Percentiles rank a stretch among this genome's conserved stretches.
These are phyloP conservation scores for Caenorhabditis sp. DNA, from an alignment of 2,888 invertebrate genomes.

Conservation along the genomic window DNA sequence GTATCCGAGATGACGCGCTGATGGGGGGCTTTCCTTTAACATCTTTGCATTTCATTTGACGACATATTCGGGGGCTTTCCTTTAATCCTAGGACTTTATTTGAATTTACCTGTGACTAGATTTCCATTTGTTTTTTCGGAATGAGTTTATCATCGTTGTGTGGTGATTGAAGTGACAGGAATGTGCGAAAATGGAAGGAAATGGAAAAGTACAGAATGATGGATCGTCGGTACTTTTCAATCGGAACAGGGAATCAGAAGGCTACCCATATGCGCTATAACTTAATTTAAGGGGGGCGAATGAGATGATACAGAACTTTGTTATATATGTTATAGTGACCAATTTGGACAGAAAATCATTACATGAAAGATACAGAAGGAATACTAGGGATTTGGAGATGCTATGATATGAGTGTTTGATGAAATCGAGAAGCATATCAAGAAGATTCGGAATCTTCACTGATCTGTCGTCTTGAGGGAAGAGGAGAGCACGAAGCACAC, in stretches of 20 bases:
- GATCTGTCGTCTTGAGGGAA: slow-evolving; percentile 46
- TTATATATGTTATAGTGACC: slow-evolving; percentile 19
- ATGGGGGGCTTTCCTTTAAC: too few relatives aligned
- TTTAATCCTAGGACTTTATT: too few relatives aligned
- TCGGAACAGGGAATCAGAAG: slow-evolving; percentile 12
- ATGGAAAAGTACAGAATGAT: not conserved
- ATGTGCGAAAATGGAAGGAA: slow-evolving; percentile 3
- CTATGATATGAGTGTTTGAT: slow-evolving; percentile 23
- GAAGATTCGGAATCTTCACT: slow-evolving; percentile 53
- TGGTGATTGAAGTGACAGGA: slow-evolving; percentile 2
- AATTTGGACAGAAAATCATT: slow-evolving; percentile 26
- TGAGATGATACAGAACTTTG: slow-evolving; percentile 16
- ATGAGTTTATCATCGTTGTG: slow-evolving; percentile 23
- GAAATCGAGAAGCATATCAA: slow-evolving; percentile 4
- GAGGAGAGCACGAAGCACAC: slow-evolving; percentile 42
- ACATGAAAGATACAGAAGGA: slow-evolving; percentile 15
- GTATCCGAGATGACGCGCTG: too few relatives aligned
- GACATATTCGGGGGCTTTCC: too few relatives aligned
- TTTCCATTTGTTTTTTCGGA: slow-evolving; percentile 16
- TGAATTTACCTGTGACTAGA: too few relatives aligned
- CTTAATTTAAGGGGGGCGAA: slow-evolving; percentile 9
- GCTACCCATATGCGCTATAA: slow-evolving; percentile 47
- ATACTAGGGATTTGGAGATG: not conserved
- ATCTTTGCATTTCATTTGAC: too few relatives aligned
- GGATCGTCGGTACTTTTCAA: slow-evolving; percentile 36